A percentile compares a stretch with the other conserved stretches of the same genome.
phyloP scores from a whole-genome alignment of 2,888 invertebrate genomes.

The Drosophila meridionalis region DNA sequence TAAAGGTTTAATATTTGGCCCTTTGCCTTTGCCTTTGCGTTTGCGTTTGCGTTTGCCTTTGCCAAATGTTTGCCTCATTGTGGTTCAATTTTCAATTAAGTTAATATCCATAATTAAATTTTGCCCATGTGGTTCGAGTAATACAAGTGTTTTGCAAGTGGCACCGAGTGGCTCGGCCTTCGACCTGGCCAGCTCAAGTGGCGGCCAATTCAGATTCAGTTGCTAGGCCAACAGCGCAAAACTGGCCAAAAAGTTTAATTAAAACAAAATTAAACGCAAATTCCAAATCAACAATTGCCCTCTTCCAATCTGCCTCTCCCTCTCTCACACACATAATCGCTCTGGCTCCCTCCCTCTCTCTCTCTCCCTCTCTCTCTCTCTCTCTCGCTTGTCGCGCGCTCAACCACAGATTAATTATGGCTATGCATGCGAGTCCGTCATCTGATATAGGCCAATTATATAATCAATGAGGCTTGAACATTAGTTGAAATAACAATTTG shows the following conservation, averaged over 20 bases:
- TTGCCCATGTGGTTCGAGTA: constrained; percentile 24
- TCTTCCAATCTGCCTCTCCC: background rate
- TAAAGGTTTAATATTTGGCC: constrained; percentile 65
- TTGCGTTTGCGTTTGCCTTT: constrained; percentile 3
- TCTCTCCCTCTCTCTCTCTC: background rate
- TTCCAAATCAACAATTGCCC: background rate
- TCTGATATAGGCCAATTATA: constrained; percentile 11
- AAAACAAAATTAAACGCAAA: constrained; percentile 41
- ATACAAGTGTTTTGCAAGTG: constrained; percentile 4
- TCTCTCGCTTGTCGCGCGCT: background rate
- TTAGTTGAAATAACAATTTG: constrained; percentile 2
- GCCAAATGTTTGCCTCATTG: constrained; percentile 39
- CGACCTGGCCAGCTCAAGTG: constrained; percentile 17
- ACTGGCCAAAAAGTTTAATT: constrained; percentile 46
- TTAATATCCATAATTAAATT: constrained; percentile 73
- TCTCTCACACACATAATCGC: background rate
- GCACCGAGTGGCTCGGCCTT: background rate
- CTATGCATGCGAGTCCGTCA: constrained; percentile 4
- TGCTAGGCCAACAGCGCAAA: constrained; percentile 21
- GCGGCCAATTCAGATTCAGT: constrained; percentile 25
- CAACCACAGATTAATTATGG: constrained; percentile 13
- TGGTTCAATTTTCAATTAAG: constrained; percentile 62
- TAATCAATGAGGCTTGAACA: constrained; percentile 11
- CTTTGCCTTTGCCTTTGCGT: background rate
- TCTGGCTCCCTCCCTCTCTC: background rate